Evolutionary conservation across 2,797 vertebrate genomes (phyloP), one percentile per base, ranked within the genome.

Genomic region (Malurus splendens): DNA sequence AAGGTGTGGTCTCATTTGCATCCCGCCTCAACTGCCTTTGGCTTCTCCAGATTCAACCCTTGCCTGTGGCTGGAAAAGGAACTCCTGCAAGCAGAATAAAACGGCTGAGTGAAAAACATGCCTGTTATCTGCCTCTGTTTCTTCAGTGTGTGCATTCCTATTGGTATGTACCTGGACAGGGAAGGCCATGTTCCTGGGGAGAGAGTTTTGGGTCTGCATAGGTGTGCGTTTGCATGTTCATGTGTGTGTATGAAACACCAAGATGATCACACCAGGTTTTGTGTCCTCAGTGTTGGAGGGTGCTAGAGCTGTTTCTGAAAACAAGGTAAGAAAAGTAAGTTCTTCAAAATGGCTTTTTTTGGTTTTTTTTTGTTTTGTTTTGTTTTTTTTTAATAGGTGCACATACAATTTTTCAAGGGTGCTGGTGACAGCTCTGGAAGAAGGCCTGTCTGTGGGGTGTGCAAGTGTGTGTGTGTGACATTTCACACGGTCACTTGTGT

Each of bases 1-100:
- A 87, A 94, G 85, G 90, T 91, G 80, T 87, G 80, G 81, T 87
- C 80, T 90, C 74, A 78, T 91, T 92, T 92, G 41, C 82, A 86
- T 83, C 67, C 70, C 1, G 9, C 90, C 54, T 79, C 41, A 79
- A 57, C 59, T 65, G 57, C 33, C 41, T 68, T 81, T 87, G 82
- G 39, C 79, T 90, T 28, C 9, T 59, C 38, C 74, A 77, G 79
- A 55, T 74, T 87, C 80, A 77, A 1, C 86, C 44, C 22, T 93
- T 86, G 54, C 57, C 68, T 74, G 82, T 89, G 79, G 30, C 80
- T 90, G 55, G 77, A 64, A 89, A 83, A 83, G 71, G 42, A 83
- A 17, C 56, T 91, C 32, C 76, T 94, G 56, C 79, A 89, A 70
- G 70, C 73, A 79, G 82, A 89, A 86, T 90, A 92, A 89, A 90